These are phyloP conservation scores for Agonopterix heracliana DNA, from an alignment of 2,888 invertebrate species.

Conservation along the genomic window DNA sequence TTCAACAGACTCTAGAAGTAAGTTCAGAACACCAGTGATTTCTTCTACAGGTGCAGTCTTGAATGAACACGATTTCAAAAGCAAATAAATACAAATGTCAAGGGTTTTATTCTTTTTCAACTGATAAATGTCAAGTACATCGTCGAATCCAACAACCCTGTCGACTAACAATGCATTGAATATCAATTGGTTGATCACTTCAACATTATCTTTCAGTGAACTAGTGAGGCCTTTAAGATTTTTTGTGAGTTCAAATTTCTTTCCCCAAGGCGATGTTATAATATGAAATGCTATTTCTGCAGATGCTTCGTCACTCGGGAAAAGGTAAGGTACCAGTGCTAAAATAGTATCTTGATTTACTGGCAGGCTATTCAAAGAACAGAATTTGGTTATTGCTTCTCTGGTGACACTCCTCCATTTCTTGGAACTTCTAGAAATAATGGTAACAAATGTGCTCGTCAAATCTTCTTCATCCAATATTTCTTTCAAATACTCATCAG, in stretches of 20 bases:
- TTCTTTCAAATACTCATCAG: slow-evolving; percentile 43
- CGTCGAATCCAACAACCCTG: slow-evolving; percentile 33
- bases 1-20: slow-evolving; percentile 57
- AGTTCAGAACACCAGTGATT: slow-evolving; percentile 50
- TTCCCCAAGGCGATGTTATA: slow-evolving; percentile 53
- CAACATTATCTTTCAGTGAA: slow-evolving; percentile 29
- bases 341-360: slow-evolving; percentile 76
- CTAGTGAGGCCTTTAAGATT: slow-evolving; percentile 22
- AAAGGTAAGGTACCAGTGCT: slow-evolving; percentile 78
- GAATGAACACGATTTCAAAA: slow-evolving; percentile 62
- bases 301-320: slow-evolving; percentile 63
- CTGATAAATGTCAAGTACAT: slow-evolving; percentile 38
- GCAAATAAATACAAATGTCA: slow-evolving; percentile 52
- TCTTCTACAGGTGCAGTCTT: slow-evolving; percentile 48
- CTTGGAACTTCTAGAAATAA: slow-evolving; percentile 60
- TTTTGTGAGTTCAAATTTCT: slow-evolving; percentile 38
- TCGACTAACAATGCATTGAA: slow-evolving; percentile 50
- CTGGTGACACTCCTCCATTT: slow-evolving; percentile 59
- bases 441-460: slow-evolving; percentile 62
- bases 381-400: slow-evolving; percentile 63
- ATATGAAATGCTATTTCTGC: slow-evolving; percentile 45
- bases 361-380: slow-evolving; percentile 49
- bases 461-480: slow-evolving; percentile 62
- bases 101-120: slow-evolving; percentile 45
- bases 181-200: slow-evolving; percentile 39